A percentile compares a stretch with the other conserved stretches of the same genome.
These are phyloP conservation scores for Cheilosia vulpina DNA, from an alignment of 2,888 invertebrate genomes.

Conservation along the genomic window DNA sequence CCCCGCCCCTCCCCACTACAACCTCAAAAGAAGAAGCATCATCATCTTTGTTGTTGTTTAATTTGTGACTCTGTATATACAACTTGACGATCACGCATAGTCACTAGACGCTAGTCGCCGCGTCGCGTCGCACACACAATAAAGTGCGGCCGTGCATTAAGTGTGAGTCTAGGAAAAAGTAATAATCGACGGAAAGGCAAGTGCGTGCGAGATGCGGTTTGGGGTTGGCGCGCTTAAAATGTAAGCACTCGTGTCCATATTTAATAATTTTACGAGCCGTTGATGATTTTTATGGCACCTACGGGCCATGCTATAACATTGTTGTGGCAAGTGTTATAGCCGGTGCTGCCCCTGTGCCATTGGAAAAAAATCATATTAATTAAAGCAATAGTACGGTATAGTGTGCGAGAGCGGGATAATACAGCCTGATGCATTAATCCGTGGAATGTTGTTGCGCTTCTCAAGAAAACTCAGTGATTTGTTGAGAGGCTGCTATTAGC, in stretches of 20 bases:
- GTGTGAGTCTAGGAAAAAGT: constrained; percentile 51
- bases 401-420: constrained; percentile 43
- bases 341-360: constrained; percentile 19
- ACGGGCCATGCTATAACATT: constrained; percentile 55
- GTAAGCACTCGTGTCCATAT: constrained; percentile 67
- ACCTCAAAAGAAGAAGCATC: not conserved
- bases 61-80: constrained; percentile 56
- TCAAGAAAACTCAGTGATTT: not conserved
- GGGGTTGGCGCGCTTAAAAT: not conserved
- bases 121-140: constrained; percentile 20
- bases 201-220: constrained; percentile 53
- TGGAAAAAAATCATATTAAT: constrained; percentile 66
- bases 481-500: no score
- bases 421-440: constrained; percentile 23
- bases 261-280: constrained; percentile 74
- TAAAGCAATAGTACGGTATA: constrained; percentile 59
- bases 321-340: constrained; percentile 30
- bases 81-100: constrained; percentile 67
- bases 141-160: constrained; percentile 47
- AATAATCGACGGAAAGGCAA: constrained; percentile 59
- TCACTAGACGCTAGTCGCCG: constrained; percentile 5
- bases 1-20: not conserved
- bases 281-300: constrained; percentile 75
- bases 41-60: not conserved
- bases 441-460: constrained; percentile 18